Evolutionary conservation across 2,797 vertebrate genomes (phyloP).

Genomic region (Acropternis orthonyx): DNA sequence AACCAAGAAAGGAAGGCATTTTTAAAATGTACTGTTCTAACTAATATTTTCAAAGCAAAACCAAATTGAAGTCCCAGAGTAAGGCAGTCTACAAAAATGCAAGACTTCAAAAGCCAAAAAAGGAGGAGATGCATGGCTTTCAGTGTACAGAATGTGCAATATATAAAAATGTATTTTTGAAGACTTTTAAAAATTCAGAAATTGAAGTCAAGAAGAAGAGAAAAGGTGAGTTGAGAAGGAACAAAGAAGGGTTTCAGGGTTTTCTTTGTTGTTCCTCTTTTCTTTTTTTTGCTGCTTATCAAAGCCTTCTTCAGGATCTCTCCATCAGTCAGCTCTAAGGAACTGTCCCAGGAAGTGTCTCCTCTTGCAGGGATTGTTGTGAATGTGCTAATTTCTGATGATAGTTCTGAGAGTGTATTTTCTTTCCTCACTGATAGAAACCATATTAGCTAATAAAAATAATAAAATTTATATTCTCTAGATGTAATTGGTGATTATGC

Average conservation of each 20-base stretch:
- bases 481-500: constrained; percentile 46
- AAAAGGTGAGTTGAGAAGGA: constrained; percentile 25
- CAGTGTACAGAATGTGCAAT: not conserved
- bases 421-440: not conserved
- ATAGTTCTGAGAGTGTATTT: not conserved
- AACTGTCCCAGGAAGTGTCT: not conserved
- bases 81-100: constrained; percentile 5
- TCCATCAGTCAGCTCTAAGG: not conserved
- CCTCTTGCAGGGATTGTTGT: not conserved
- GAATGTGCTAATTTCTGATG: not conserved
- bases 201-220: constrained; percentile 24
- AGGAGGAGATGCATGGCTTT: not conserved
- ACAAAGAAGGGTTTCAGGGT: not conserved
- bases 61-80: not conserved
- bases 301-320: not conserved
- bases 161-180: not conserved
- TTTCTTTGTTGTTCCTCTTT: constrained; percentile 42
- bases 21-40: not conserved
- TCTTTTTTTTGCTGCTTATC: not conserved
- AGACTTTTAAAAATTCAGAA: constrained; percentile 27
- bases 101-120: constrained; percentile 27
- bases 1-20: not conserved
- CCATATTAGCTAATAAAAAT: constrained; percentile 19
- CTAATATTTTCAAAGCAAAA: constrained; percentile 21
- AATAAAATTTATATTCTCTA: constrained; percentile 38